Base-by-base conservation (phyloP, 2,888 invertebrate genomes). In the Melolontha melolontha region DNA sequence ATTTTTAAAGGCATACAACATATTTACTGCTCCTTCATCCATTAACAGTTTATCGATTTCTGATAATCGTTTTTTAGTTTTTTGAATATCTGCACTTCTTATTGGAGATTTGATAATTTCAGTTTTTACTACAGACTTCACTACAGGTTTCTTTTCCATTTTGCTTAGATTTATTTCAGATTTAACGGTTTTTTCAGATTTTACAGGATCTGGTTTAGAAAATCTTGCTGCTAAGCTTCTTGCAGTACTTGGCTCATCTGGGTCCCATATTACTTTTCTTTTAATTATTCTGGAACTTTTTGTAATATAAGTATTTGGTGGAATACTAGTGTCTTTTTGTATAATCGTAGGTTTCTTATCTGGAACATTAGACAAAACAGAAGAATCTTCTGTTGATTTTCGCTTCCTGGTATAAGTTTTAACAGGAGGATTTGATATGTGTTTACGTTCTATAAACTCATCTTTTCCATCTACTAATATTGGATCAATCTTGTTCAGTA, bases 11-110 rank as follows among this genome's bases (percentile, higher is more conserved):
- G 93, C 91, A 77, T 92, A 93, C 47, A 95, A 85, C 89, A 95
- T 91, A 81, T 94, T 94, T 1, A 93, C 91, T 2, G 94, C 94
- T 0, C 95, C 94, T 79, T 95, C 95, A 79, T 95, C 95, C 84
- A 92, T 92, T 69, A 95, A 83, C 59, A 95, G 81, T 69, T 86
- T 89, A 76, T 94, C 93, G 63, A 95, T 87, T 84, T 95, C 95
- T 16, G 89, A 86, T 66, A 88, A 66, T n/a, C 78, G 71, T 70
- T 77, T 79, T 59, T 73, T 69, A 16, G 17, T 27, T 59, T 68
- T 68, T 14, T 57, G 50, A 16, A 40, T 34, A 49, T 67, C 69
- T 10, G 51, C 44, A 17, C 52, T 49, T 40, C 34, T 51, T 64
- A 12, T 40, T 40, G 64, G 50, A 10, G 41, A 64, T 41, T 41